A percentile compares a stretch with the other conserved stretches of the same genome.
These are phyloP conservation scores for Zaprionus africanus DNA, from an alignment of 1,140 invertebrate species.

Conservation along the genomic window DNA sequence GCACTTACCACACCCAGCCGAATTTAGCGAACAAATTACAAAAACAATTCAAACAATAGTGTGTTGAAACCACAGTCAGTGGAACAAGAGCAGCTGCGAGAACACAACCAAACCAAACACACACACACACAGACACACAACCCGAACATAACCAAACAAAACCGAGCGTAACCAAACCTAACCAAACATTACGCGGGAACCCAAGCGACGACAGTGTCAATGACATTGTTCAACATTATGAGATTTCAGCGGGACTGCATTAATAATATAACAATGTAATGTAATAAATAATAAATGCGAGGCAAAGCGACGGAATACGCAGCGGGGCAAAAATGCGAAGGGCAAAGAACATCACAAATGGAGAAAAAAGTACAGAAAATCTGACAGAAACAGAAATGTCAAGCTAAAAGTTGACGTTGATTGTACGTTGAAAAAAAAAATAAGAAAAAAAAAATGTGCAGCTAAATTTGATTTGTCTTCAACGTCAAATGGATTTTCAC, in stretches of 20 bases:
- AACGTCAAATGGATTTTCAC: slow-evolving; percentile 5
- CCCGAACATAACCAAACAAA: slow-evolving; percentile 1
- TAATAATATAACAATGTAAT: slow-evolving; percentile 63
- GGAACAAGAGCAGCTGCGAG: not conserved
- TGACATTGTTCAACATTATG: slow-evolving; percentile 68
- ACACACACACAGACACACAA: not conserved
- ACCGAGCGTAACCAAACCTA: slow-evolving; percentile 10
- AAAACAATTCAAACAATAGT: slow-evolving; percentile 7
- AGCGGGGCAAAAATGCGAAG: slow-evolving; percentile 1
- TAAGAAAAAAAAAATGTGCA: not conserved
- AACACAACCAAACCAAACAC: not conserved
- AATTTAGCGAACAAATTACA: slow-evolving; percentile 1
- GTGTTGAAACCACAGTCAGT: not conserved
- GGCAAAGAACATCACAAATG: not conserved
- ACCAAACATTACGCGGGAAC: slow-evolving; percentile 22
- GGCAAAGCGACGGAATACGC: slow-evolving; percentile 34
- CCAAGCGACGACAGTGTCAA: slow-evolving; percentile 37
- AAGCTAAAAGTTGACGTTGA: slow-evolving; percentile 3
- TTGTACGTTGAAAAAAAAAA: not conserved
- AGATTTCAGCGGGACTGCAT: slow-evolving; percentile 68
- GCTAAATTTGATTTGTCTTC: slow-evolving; percentile 4
- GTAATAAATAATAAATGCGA: slow-evolving; percentile 66
- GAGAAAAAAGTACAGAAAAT: slow-evolving; percentile 8
- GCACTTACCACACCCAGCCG: slow-evolving; percentile 4
- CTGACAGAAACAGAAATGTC: slow-evolving; percentile 1